These are phyloP conservation scores for Ladona fulva DNA, from an alignment of 1,140 invertebrate genomes.

Conservation along the genomic window DNA sequence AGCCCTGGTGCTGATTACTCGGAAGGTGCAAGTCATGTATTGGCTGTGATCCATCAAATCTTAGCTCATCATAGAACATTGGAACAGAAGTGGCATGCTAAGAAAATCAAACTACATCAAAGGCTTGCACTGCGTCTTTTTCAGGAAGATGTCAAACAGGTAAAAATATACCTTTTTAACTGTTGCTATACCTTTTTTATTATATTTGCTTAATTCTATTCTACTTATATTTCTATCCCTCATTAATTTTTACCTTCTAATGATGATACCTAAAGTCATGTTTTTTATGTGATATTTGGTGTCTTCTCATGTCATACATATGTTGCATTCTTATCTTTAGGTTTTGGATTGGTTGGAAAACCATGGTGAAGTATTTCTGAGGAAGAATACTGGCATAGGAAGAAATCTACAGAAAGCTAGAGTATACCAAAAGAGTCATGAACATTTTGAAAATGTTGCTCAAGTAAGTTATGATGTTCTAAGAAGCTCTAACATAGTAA, in stretches of 20 bases:
- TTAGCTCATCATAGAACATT: slow-evolving; percentile 84
- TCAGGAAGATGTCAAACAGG: slow-evolving; percentile 89
- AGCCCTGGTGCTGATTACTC: slow-evolving; percentile 94
- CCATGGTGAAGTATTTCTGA: slow-evolving; percentile 96
- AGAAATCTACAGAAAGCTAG: slow-evolving; percentile 87
- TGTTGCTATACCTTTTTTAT: not conserved
- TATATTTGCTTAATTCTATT: not conserved
- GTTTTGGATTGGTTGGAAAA: slow-evolving; percentile 96
- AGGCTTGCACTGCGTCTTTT: slow-evolving; percentile 84
- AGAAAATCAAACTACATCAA: slow-evolving; percentile 90
- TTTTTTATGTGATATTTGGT: too few species aligned
- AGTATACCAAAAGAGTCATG: slow-evolving; percentile 94
- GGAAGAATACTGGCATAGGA: slow-evolving; percentile 93
- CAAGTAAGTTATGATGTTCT: slow-evolving; percentile 53
- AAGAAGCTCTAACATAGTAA: not conserved
- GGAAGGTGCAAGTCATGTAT: slow-evolving; percentile 80
- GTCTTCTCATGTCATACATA: not conserved
- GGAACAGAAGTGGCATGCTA: slow-evolving; percentile 88
- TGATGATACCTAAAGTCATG: not conserved
- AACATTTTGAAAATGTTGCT: slow-evolving; percentile 96
- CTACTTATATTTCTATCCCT: not conserved
- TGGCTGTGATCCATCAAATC: slow-evolving; percentile 88
- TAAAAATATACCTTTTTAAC: slow-evolving; percentile 25
- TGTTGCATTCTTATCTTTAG: slow-evolving; percentile 37
- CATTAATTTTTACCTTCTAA: not conserved